phyloP scores from a whole-genome alignment of 2,888 invertebrate genomes.

The Tinea trinotella region DNA sequence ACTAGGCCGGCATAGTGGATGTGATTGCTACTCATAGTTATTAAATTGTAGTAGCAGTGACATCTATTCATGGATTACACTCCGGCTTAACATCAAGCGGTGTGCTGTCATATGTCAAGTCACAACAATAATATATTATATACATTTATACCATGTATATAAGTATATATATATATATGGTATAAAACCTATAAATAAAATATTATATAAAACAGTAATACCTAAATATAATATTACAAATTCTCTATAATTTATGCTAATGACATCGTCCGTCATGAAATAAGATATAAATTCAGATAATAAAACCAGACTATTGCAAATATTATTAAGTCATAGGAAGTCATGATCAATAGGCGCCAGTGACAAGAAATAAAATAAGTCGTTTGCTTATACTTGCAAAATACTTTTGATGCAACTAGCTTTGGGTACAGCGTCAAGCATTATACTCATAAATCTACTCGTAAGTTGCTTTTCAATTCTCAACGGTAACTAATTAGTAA shows the following conservation, averaged over 20 bases:
- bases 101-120: too few relatives aligned
- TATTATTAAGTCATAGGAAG: constrained; percentile 6
- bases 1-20: too few relatives aligned
- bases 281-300: background rate
- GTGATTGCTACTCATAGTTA: too few relatives aligned
- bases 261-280: background rate
- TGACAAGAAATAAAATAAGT: constrained; percentile 7
- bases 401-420: background rate
- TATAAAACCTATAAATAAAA: constrained; percentile 20
- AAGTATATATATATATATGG: too few relatives aligned
- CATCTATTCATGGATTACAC: too few relatives aligned
- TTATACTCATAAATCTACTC: constrained; percentile 11
- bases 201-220: too few relatives aligned
- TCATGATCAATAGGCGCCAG: background rate
- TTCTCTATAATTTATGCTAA: constrained; percentile 2
- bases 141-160: too few relatives aligned
- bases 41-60: too few relatives aligned
- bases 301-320: constrained; percentile 6
- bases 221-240: background rate
- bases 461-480: constrained; percentile 11
- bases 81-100: too few relatives aligned
- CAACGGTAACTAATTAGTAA: constrained; percentile 5
- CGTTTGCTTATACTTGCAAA: background rate
- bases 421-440: background rate
- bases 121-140: too few relatives aligned